A percentile compares a stretch with the other conserved stretches of the same genome.
These are phyloP conservation scores for Aegypius monachus DNA, from an alignment of 2,113 vertebrate genomes.

Conservation along the genomic window DNA sequence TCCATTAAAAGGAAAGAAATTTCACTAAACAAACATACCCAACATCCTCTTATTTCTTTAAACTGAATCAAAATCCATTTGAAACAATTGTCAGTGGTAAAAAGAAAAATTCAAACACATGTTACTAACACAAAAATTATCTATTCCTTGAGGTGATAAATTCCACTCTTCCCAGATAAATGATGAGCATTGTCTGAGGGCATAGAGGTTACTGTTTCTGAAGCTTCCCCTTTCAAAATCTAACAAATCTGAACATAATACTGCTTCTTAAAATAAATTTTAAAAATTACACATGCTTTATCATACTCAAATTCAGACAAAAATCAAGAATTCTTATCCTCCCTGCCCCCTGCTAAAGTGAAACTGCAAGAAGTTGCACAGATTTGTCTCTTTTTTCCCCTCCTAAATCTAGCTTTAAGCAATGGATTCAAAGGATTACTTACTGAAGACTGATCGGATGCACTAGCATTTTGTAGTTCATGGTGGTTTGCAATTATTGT, in stretches of 20 bases:
- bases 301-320: background rate
- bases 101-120: background rate
- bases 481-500: constrained; percentile 76
- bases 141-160: background rate
- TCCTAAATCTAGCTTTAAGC: background rate
- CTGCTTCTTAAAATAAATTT: background rate
- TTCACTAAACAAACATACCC: background rate
- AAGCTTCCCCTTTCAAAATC: background rate
- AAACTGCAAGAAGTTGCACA: background rate
- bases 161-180: background rate
- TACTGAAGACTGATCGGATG: constrained; percentile 87
- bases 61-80: background rate
- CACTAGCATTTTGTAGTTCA: constrained; percentile 83
- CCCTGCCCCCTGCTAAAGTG: background rate
- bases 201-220: background rate
- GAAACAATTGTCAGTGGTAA: background rate
- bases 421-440: constrained; percentile 46
- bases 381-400: background rate
- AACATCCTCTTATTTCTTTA: background rate
- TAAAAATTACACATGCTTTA: background rate
- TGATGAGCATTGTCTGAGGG: background rate
- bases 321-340: background rate
- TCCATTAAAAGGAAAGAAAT: background rate
- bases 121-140: background rate
- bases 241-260: background rate